phyloP scores from a whole-genome alignment of 2,797 vertebrate genomes.

The Xerus rutilus region DNA sequence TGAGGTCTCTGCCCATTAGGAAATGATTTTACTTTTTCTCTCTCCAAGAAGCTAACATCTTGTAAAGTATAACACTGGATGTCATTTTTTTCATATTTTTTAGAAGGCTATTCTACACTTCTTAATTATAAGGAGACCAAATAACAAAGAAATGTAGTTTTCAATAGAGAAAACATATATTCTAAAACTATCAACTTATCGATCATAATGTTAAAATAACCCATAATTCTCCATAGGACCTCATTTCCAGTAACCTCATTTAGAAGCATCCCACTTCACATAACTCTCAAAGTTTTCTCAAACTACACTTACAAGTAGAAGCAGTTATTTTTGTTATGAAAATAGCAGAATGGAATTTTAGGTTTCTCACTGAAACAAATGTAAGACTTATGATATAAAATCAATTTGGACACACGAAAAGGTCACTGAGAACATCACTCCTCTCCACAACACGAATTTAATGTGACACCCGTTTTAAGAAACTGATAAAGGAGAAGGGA shows the following conservation, averaged over 20 bases:
- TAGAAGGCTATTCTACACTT: neutral
- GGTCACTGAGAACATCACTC: neutral
- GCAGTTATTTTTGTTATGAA: neutral
- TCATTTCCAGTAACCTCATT: slow-evolving; percentile 13
- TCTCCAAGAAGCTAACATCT: neutral
- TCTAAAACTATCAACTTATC: neutral
- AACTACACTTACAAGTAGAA: slow-evolving; percentile 9
- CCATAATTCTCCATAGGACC: neutral
- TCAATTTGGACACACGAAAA: neutral
- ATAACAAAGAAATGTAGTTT: neutral
- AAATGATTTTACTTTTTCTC: neutral
- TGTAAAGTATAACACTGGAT: neutral
- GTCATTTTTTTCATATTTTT: slow-evolving; percentile 31
- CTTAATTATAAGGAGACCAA: slow-evolving; percentile 38
- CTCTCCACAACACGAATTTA: neutral
- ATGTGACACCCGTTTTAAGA: slow-evolving; percentile 33
- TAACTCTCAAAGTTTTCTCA: slow-evolving; percentile 12
- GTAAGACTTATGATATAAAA: neutral
- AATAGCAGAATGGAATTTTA: neutral
- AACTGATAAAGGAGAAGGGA: neutral
- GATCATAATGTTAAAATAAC: slow-evolving; percentile 12
- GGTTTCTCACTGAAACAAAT: slow-evolving; percentile 40
- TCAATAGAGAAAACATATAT: slow-evolving; percentile 19
- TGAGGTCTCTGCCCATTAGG: neutral
- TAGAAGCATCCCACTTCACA: slow-evolving; percentile 19